Percentiles rank a stretch among this genome's conserved stretches.
Conservation (phyloP, 2,888 invertebrate genomes). For the Aleiodes testaceus region DNA sequence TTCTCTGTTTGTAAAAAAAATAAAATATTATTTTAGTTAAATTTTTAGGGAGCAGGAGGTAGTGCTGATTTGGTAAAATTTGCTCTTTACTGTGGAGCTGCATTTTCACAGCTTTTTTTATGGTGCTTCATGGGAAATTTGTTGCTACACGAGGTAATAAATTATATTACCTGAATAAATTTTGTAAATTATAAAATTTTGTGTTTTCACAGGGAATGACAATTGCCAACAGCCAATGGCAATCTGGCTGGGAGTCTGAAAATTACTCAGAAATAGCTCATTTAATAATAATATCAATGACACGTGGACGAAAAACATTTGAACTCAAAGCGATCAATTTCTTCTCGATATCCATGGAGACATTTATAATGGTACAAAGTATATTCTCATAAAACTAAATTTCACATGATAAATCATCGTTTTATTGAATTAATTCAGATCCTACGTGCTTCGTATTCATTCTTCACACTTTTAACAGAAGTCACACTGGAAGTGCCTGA, state of each 20-base stretch:
- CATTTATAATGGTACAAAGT: constrained; percentile 57
- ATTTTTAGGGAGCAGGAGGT: constrained; percentile 56
- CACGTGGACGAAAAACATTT: constrained; percentile 53
- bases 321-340: constrained; percentile 57
- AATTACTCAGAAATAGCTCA: constrained; percentile 37
- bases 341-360: constrained; percentile 58
- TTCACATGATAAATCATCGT: not conserved
- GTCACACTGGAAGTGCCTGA: constrained; percentile 22
- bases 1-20: not conserved
- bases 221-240: constrained; percentile 55
- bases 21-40: not conserved
- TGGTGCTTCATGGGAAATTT: constrained; percentile 63
- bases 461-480: constrained; percentile 55
- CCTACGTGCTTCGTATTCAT: constrained; percentile 58
- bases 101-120: constrained; percentile 58
- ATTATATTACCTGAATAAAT: not conserved
- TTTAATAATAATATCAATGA: constrained; percentile 55
- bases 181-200: too few species aligned
- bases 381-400: not conserved
- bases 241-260: constrained; percentile 57
- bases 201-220: constrained; percentile 41
- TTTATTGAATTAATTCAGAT: constrained; percentile 51
- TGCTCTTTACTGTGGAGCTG: constrained; percentile 57
- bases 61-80: constrained; percentile 57
- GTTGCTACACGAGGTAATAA: constrained; percentile 55